Percentiles rank a stretch among this genome's conserved stretches.
phyloP scores from a whole-genome alignment of 1,140 invertebrate genomes.

The Olivierus martensii region DNA sequence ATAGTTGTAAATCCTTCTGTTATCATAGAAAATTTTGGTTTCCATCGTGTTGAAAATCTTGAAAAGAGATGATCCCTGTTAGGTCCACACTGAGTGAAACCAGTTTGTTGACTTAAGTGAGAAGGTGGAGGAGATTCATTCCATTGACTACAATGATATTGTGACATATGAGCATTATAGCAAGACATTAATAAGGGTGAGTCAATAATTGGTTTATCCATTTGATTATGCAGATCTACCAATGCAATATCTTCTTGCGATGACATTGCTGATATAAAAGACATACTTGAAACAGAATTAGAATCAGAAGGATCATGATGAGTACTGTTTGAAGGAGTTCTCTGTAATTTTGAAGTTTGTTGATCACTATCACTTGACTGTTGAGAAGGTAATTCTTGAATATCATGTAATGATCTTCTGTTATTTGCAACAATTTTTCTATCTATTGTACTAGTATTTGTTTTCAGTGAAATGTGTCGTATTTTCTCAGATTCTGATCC shows the following conservation, averaged over 20 bases:
- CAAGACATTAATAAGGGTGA: conserved; percentile 88
- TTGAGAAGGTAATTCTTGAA: conserved; percentile 18
- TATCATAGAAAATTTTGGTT: conserved; percentile 47
- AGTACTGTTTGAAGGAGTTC: conserved; percentile 13
- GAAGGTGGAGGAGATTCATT: conserved; percentile 23
- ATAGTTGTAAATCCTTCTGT: conserved; percentile 53
- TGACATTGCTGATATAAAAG: conserved; percentile 80
- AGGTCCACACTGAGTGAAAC: conserved; percentile 5
- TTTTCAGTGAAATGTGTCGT: conserved; percentile 7
- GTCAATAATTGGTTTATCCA: conserved; percentile 77
- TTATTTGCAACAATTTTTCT: conserved; percentile 11
- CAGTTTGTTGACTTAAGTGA: conserved; percentile 11
- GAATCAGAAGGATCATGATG: conserved; percentile 18
- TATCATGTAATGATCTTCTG: conserved; percentile 15
- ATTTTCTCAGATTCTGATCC: conserved; percentile 5
- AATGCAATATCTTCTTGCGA: conserved; percentile 87
- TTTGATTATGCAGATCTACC: conserved; percentile 87
- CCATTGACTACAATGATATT: conserved; percentile 39
- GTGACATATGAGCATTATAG: conserved; percentile 82
- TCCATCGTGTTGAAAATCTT: conserved; percentile 27
- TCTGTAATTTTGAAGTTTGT: conserved; percentile 9
- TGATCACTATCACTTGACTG: conserved; percentile 17
- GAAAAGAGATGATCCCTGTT: conserved; percentile 12
- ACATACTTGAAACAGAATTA: conserved; percentile 35
- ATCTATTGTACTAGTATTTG: conserved; percentile 7